A percentile compares a stretch with the other conserved stretches of the same genome.
These are phyloP conservation scores for Sebastes nivosus DNA, from an alignment of 2,797 vertebrate species.

Conservation along the genomic window DNA sequence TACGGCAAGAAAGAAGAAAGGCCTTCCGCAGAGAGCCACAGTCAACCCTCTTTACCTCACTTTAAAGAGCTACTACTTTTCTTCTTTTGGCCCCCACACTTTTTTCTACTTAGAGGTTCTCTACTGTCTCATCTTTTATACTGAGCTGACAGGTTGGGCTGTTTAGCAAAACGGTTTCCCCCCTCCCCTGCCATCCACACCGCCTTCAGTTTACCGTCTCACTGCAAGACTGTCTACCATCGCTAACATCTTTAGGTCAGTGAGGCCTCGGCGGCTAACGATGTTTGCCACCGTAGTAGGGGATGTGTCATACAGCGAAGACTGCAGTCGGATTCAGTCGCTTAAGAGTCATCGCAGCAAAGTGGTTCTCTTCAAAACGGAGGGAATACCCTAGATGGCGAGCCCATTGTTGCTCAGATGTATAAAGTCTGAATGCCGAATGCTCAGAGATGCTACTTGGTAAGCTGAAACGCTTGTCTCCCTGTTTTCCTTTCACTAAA, in stretches of 20 bases:
- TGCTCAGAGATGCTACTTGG: conserved; percentile 43
- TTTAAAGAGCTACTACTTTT: conserved; percentile 47
- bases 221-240: conserved; percentile 44
- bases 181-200: conserved; percentile 9
- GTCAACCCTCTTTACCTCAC: conserved; percentile 39
- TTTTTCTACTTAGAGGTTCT: conserved; percentile 34
- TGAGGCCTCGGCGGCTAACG: conserved; percentile 47
- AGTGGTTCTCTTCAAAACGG: conserved; percentile 50
- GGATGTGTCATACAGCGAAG: conserved; percentile 50
- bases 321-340: conserved; percentile 32
- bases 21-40: conserved; percentile 23
- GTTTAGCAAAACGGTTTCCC: conserved; percentile 37
- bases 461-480: conserved; percentile 59
- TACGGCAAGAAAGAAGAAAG: conserved; percentile 3
- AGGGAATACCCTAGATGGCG: conserved; percentile 45
- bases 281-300: conserved; percentile 40
- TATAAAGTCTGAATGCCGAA: conserved; percentile 40
- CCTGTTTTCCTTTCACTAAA: conserved; percentile 62
- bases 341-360: conserved; percentile 51
- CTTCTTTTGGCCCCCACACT: conserved; percentile 24
- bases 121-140: conserved; percentile 36
- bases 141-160: conserved; percentile 44
- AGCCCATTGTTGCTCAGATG: conserved; percentile 49
- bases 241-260: conserved; percentile 62
- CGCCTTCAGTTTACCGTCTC: conserved; percentile 32